Conservation (phyloP, 1,140 invertebrate genomes). For the Drosophila kanapiae region DNA sequence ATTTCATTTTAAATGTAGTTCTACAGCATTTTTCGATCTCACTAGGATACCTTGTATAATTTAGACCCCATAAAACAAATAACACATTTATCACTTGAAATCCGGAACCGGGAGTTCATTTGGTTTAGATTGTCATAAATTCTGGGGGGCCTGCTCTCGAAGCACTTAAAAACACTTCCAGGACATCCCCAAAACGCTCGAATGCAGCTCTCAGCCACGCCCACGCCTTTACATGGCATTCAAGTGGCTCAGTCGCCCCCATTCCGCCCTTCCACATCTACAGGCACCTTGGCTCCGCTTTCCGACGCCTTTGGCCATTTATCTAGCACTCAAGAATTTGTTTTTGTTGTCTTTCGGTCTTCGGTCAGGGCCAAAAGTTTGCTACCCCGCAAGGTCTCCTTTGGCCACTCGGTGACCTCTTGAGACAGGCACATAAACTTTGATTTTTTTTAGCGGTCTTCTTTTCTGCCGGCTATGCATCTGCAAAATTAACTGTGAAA, state of each 20-base stretch:
- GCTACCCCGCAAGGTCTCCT: slow-evolving; percentile 48
- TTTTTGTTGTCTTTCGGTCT: slow-evolving; percentile 58
- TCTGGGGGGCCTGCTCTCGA: slow-evolving; percentile 36
- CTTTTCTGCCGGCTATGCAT: not conserved
- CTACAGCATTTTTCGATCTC: not conserved
- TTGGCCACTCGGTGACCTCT: slow-evolving; percentile 52
- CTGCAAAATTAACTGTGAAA: slow-evolving; percentile 30
- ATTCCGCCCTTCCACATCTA: too few relatives aligned
- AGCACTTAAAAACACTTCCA: slow-evolving; percentile 45
- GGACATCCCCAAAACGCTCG: slow-evolving; percentile 36
- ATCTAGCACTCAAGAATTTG: slow-evolving; percentile 62
- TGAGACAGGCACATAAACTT: slow-evolving; percentile 66
- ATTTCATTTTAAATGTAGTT: not conserved
- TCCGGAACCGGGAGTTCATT: slow-evolving; percentile 27
- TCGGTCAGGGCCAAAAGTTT: slow-evolving; percentile 50
- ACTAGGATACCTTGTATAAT: slow-evolving; percentile 1
- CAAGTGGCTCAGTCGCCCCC: slow-evolving; percentile 44
- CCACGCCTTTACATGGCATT: slow-evolving; percentile 52
- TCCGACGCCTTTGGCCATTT: slow-evolving; percentile 56
- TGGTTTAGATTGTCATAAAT: slow-evolving; percentile 47
- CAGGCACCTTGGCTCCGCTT: slow-evolving; percentile 5
- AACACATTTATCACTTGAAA: slow-evolving; percentile 27
- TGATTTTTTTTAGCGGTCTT: slow-evolving; percentile 46
- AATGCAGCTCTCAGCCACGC: slow-evolving; percentile 38
- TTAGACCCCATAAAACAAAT: slow-evolving; percentile 10